These are phyloP conservation scores for Aphrophora alni DNA, from an alignment of 2,888 invertebrate genomes.

Conservation along the genomic window DNA sequence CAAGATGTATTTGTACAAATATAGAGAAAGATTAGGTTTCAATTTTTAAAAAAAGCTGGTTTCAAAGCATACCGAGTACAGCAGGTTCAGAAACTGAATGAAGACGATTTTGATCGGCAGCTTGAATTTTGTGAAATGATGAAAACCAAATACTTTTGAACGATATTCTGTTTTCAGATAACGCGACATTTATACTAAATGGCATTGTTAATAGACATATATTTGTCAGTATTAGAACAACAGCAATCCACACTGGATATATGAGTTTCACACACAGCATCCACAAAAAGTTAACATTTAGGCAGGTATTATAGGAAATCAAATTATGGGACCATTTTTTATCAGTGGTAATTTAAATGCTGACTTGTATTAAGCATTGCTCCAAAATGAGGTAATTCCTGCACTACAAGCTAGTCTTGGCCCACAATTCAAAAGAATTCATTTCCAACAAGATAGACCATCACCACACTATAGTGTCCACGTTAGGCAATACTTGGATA, in stretches of 20 bases:
- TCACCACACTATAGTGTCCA: too few species aligned
- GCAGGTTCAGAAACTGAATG: too few species aligned
- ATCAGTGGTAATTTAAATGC: neutral
- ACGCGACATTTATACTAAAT: neutral
- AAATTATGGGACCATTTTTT: neutral
- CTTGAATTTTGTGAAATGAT: conserved; percentile 13
- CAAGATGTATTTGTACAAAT: too few species aligned
- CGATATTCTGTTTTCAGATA: neutral
- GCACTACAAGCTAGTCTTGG: neutral
- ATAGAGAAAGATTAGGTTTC: too few species aligned
- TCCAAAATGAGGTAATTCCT: neutral
- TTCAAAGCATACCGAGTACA: too few species aligned
- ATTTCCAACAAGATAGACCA: neutral
- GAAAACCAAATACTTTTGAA: conserved; percentile 9
- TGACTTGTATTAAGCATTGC: neutral
- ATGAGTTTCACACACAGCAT: neutral
- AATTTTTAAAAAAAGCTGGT: too few species aligned
- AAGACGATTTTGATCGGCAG: too few species aligned
- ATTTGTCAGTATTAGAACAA: neutral
- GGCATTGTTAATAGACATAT: conserved; percentile 3
- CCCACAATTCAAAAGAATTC: neutral
- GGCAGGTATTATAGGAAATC: neutral
- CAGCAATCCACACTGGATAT: neutral
- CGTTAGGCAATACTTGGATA: too few species aligned
- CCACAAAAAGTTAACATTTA: neutral